Percentiles rank a stretch among this genome's conserved stretches.
phyloP scores from a whole-genome alignment of 2,888 invertebrate genomes.

The Cosmopolites sordidus region DNA sequence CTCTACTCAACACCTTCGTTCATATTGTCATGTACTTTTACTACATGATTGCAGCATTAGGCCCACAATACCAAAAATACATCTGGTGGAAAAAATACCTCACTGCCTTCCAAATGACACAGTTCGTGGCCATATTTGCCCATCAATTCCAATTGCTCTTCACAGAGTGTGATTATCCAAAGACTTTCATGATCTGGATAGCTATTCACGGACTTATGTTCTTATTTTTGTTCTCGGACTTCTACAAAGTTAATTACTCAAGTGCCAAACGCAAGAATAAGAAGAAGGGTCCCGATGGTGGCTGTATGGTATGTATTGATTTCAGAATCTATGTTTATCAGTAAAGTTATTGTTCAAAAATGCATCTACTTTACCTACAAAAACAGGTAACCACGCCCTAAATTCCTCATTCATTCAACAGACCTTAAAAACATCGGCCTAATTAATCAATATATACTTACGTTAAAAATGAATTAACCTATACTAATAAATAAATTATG shows the following conservation, averaged over 20 bases:
- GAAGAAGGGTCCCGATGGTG: constrained; percentile 40
- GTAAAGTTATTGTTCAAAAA: too few species aligned
- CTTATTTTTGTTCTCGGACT: constrained; percentile 90
- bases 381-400: too few species aligned
- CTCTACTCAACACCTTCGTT: constrained; percentile 89
- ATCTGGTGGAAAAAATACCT: constrained; percentile 98
- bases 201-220: constrained; percentile 91
- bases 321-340: too few species aligned
- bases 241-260: constrained; percentile 81
- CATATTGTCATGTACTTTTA: constrained; percentile 98
- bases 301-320: constrained; percentile 68
- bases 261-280: constrained; percentile 40
- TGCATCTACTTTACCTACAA: too few species aligned
- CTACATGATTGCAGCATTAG: constrained; percentile 93
- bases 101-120: constrained; percentile 93
- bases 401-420: too few species aligned
- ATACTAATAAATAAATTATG: too few species aligned
- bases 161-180: constrained; percentile 88
- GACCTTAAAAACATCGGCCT: too few species aligned
- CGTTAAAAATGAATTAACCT: too few species aligned
- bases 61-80: constrained; percentile 86
- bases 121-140: constrained; percentile 86
- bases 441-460: too few species aligned
- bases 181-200: constrained; percentile 89
- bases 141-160: constrained; percentile 90